These are phyloP conservation scores for Venturia canescens DNA, from an alignment of 1,140 invertebrate genomes.

Conservation along the genomic window DNA sequence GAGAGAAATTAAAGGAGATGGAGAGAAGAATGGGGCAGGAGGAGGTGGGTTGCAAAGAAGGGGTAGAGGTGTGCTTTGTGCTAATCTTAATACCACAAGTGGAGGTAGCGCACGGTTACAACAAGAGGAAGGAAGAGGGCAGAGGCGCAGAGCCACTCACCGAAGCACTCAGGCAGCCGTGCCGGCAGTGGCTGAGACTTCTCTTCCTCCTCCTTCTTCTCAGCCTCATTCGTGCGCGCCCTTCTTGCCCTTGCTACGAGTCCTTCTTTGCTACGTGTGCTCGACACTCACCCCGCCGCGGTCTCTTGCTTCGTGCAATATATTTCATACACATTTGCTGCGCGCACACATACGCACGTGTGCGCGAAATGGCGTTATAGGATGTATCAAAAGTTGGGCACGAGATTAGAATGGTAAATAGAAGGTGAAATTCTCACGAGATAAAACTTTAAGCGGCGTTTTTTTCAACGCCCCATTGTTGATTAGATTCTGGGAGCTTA, in stretches of 20 bases:
- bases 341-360: neutral
- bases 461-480: no score
- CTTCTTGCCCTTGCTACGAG: conserved; percentile 45
- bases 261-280: neutral
- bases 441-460: no score
- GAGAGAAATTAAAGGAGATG: conserved; percentile 42
- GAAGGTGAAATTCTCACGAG: no score
- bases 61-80: conserved; percentile 58
- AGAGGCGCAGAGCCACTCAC: conserved; percentile 52
- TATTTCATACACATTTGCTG: neutral
- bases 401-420: no score
- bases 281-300: conserved; percentile 30
- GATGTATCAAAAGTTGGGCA: no score
- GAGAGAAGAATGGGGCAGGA: neutral
- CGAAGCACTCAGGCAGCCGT: conserved; percentile 51
- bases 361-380: no score
- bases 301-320: conserved; percentile 3
- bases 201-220: conserved; percentile 47
- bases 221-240: conserved; percentile 49
- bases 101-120: conserved; percentile 38
- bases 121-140: conserved; percentile 37
- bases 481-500: no score
- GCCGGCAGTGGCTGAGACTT: conserved; percentile 43
- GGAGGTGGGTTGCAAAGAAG: neutral
- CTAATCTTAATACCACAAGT: conserved; percentile 64